Evolutionary conservation across 2,113 vertebrate species (phyloP), one percentile per base, ranked within the genome.

Genomic region (Choloepus hoffmanni): DNA sequence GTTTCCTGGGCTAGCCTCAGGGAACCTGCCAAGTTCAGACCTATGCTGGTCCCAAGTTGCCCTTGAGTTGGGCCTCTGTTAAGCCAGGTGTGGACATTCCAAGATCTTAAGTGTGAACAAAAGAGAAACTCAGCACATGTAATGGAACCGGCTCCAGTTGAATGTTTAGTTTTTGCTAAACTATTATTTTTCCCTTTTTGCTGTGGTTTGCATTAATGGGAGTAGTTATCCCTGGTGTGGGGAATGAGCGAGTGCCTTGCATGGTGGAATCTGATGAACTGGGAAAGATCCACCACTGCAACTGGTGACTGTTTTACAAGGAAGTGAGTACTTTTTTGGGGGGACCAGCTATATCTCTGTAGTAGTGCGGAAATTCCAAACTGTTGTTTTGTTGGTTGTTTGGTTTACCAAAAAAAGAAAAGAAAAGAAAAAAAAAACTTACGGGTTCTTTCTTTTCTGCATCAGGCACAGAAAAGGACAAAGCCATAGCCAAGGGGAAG

Each of bases 141-240:
- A 45, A 45, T 2, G 83, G 86, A 93, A 89, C 94, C n/a, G 58
- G 97, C 93, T 97, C 95, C 95, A 77, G 85, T 84, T 96, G 95
- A 96, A 97, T 97, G 95, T 97, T 96, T 89, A 96, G 97, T 63
- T 97, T 92, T 94, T 36, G 86, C 95, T 94, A 94, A 91, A 85
- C 84, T 96, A 90, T 95, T 50, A 40, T 92, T 90, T 95, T 81
- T 45, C 74, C 81, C 53, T 48, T 95, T 97, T 94, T 96, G 89
- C 94, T 95, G 94, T 97, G 94, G 73, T 97, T 94, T 95, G 82
- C 60, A n/a, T 97, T 83, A 15, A 65, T 53, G 79, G 84, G 83
- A 43, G n/a, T 93, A 89, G 92, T 92, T 85, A 92, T 93, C 73
- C 89, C 55, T 50, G 78, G 82, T 85, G 93, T 89, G 62, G 84